Evolutionary conservation across 2,113 vertebrate species (phyloP).

Genomic region (Spheniscus mendiculus): DNA sequence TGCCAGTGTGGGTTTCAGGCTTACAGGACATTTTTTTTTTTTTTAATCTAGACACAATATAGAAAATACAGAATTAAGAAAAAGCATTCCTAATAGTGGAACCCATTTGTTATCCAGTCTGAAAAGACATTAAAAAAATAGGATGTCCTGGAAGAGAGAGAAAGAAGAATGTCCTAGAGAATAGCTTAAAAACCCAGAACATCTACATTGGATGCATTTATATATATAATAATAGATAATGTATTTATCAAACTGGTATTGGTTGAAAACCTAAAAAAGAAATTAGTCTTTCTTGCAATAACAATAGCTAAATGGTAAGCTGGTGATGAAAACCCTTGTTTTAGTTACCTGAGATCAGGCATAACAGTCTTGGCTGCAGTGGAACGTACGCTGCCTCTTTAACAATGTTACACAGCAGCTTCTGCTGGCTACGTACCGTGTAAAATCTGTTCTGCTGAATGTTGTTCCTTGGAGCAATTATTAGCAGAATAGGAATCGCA

Average conservation of each 20-base stretch:
- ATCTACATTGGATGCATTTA: neutral
- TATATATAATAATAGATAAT: neutral
- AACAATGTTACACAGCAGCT: neutral
- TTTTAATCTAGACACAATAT: neutral
- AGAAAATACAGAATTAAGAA: neutral
- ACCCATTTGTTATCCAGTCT: neutral
- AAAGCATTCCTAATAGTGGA: neutral
- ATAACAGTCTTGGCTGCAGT: neutral
- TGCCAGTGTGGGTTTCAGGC: neutral
- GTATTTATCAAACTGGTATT: neutral
- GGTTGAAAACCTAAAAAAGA: neutral
- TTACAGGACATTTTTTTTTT: neutral
- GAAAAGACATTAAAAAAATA: neutral
- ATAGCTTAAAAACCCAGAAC: neutral
- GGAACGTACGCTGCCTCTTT: neutral
- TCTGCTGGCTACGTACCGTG: neutral
- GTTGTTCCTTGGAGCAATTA: neutral
- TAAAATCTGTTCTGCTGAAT: neutral
- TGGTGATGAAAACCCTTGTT: neutral
- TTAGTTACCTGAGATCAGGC: neutral
- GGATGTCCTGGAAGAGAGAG: neutral
- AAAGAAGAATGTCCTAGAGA: neutral
- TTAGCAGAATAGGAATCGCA: neutral
- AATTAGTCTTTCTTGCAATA: neutral
- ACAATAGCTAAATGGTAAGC: neutral